These are phyloP conservation scores for Brachyptera putata DNA, from an alignment of 2,888 invertebrate genomes.

Conservation along the genomic window DNA sequence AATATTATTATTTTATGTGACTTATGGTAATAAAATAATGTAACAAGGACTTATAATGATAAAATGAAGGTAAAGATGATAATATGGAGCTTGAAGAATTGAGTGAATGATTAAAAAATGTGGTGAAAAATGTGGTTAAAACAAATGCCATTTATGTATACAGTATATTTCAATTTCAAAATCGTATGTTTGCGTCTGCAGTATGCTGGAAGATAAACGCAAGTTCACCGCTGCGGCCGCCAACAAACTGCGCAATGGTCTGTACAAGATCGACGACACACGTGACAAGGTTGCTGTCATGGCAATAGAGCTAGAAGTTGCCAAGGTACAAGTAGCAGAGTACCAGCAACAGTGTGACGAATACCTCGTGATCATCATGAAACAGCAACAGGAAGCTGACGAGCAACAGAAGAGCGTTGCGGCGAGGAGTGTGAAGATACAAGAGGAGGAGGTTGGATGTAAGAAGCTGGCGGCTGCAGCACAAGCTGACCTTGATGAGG, in stretches of 20 bases:
- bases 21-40: too few relatives aligned
- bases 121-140: too few relatives aligned
- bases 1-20: too few relatives aligned
- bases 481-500: conserved; percentile 75
- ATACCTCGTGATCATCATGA: conserved; percentile 75
- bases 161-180: too few relatives aligned
- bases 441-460: conserved; percentile 75
- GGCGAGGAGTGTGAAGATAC: conserved; percentile 66
- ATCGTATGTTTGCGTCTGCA: conserved; percentile 43
- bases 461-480: conserved; percentile 77
- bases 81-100: too few relatives aligned
- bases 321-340: conserved; percentile 56
- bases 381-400: conserved; percentile 77
- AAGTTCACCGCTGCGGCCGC: conserved; percentile 65
- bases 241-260: conserved; percentile 74
- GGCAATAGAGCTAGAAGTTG: conserved; percentile 75
- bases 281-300: conserved; percentile 74
- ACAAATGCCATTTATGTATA: too few relatives aligned
- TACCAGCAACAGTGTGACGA: conserved; percentile 82
- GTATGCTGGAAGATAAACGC: conserved; percentile 69
- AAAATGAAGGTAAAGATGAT: too few relatives aligned
- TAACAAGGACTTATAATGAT: too few relatives aligned
- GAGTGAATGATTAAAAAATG: too few relatives aligned
- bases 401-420: conserved; percentile 73
- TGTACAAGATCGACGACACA: conserved; percentile 85